These are phyloP conservation scores for Lasioglossum vierecki DNA, from an alignment of 2,888 invertebrate genomes.

Conservation along the genomic window DNA sequence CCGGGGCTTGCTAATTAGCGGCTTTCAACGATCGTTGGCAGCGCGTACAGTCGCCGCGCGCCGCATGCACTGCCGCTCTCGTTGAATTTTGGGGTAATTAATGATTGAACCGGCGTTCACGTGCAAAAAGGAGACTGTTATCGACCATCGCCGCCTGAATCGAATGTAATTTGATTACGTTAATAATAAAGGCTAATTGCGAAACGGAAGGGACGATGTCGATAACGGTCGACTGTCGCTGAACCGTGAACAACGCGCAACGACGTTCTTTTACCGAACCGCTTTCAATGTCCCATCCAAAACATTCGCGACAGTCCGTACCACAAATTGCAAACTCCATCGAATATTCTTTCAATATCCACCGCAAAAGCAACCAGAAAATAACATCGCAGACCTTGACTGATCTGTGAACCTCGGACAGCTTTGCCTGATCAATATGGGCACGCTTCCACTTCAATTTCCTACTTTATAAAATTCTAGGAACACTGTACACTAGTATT, in stretches of 20 bases:
- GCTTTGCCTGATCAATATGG: background rate
- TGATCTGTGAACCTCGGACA: too few relatives aligned
- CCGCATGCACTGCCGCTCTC: constrained; percentile 8
- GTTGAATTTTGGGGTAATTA: constrained; percentile 61
- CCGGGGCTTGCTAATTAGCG: constrained; percentile 49
- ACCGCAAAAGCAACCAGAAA: background rate
- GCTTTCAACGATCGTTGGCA: constrained; percentile 30
- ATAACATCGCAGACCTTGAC: background rate
- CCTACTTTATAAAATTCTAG: background rate
- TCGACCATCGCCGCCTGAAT: constrained; percentile 39
- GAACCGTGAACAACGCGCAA: background rate
- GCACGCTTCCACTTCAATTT: background rate
- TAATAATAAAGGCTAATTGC: constrained; percentile 51
- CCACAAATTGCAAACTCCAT: background rate
- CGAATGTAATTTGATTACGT: constrained; percentile 50
- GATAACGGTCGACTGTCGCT: background rate
- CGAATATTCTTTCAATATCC: background rate
- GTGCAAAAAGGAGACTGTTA: constrained; percentile 49
- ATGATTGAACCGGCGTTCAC: constrained; percentile 36
- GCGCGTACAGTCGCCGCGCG: background rate
- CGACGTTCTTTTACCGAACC: background rate
- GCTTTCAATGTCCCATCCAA: background rate
- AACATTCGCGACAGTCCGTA: background rate
- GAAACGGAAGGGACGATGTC: background rate
- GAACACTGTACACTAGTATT: background rate